Base-by-base conservation (phyloP, 30 jellyfish, hydroid and myxozoan species). In the Hydractinia symbiolongicarpus region DNA sequence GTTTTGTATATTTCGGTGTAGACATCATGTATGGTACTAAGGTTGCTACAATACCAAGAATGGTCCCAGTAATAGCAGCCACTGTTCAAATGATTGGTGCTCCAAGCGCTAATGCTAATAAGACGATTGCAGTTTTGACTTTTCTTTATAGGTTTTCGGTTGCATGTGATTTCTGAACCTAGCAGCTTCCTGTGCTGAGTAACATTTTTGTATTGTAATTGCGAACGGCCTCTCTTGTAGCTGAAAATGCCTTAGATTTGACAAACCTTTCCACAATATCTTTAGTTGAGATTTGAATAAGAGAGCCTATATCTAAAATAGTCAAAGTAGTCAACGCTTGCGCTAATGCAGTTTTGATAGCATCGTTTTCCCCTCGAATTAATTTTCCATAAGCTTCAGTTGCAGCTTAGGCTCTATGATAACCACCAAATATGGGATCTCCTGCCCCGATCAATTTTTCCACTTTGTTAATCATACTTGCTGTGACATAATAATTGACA, bases 251-350 rank as follows among this genome's bases (percentile, higher is more conserved):
- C 44, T 30, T 30, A 30, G 44, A 30, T 30, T 30, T 30, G 44
- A 30, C 44, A 30, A 30, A 30, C 2, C 44, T 30, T 30, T 30
- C 44, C 44, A 76, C 7, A 78, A 20, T 11, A 78, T 64, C 7
- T 76, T 76, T 4, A 78, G 20, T 50, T 30, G 44, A 30, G 2
- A 30, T 30, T 30, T 30, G 61, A 20, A 78, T 79, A 20, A 76
- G 78, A 55, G 78, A 76, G 17, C 86, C 86, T 7, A 78, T 78
- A 52, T 78, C 86, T 54, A 78, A 4, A 11, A 78, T 79, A 60
- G 80, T 79, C 61, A 78, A 61, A n/a, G 86, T 78, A 15, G 62
- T 78, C 30, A 78, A 55, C 30, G 86, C 86, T 61, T 78, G 86
- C 44, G 54, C 62, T 8, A 78, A 78, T 17, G 53, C 62, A 9